Evolutionary conservation across 2,113 vertebrate species (phyloP), one percentile per base, ranked within the genome.

Genomic region (Reinhardtius hippoglossoides): DNA sequence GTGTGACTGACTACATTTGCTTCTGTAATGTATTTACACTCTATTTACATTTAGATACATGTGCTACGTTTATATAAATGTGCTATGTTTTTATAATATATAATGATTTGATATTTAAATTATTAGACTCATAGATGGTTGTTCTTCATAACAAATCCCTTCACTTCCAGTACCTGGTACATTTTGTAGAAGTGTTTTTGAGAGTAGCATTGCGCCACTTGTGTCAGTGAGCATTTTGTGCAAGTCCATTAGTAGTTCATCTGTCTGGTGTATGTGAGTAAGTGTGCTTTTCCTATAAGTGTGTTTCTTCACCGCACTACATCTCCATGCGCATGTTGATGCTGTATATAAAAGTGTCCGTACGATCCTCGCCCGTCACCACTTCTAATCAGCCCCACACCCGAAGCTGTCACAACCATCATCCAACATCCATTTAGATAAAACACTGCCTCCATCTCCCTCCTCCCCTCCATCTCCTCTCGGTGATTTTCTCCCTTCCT

Each of bases 351-450:
- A 65, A 76, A 60, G 21, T 44, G 58, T 62, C 69, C 18, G 61
- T 73, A n/a, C 18, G 20, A n/a, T 48, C 20, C 18, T 42, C 70
- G 55, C 50, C 61, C 27, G 23, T 42, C 46, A 74, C 35, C 13
- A 68, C 24, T 55, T 64, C 15, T 60, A 44, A 71, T 65, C 83
- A 69, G 18, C 71, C 42, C 24, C 35, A 65, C 52, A 42, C 63
- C 59, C 44, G 55, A 69, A 76, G 42, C 67, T 54, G 59, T 76
- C 60, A 75, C 5, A 1, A 31, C 67, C 71, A 67, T 67, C 65
- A 76, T 54, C 63, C 37, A 18, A 26, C 55, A 44, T 67, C 44
- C 54, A 83, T 70, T 81, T 54, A 57, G 52, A 83, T 75, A 66
- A 78, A 76, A 74, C 81, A 63, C n/a, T 42, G 54, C 65, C 10